phyloP scores from a whole-genome alignment of 2,113 vertebrate genomes.

The Catharus bicknelli region DNA sequence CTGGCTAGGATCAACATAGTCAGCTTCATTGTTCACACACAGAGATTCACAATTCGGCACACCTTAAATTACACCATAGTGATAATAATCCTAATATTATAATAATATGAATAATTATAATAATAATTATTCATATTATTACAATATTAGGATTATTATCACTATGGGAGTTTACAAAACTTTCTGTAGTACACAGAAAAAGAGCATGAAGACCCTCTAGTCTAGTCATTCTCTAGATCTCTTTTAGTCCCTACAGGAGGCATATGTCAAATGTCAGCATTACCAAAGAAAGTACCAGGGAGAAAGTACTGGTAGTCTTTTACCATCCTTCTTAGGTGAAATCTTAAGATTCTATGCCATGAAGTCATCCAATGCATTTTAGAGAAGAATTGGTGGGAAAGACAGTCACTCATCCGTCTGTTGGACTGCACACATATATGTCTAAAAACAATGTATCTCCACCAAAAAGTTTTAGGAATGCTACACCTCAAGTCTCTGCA shows the following conservation, averaged over 20 bases:
- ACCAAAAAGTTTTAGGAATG: neutral
- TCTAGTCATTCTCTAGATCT: neutral
- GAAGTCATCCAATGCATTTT: neutral
- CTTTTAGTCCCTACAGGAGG: neutral
- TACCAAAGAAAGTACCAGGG: neutral
- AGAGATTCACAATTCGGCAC: neutral
- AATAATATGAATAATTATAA: neutral
- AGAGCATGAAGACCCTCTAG: neutral
- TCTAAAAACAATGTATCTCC: neutral
- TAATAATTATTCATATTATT: neutral
- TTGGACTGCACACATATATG: neutral
- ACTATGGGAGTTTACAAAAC: neutral
- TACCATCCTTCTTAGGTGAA: neutral
- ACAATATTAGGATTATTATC: too few species aligned
- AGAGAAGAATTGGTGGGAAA: neutral
- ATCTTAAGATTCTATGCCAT: neutral
- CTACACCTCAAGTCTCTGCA: neutral
- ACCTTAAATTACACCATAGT: neutral
- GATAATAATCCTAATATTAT: neutral
- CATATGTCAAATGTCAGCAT: neutral
- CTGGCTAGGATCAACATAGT: neutral
- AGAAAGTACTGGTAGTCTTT: neutral
- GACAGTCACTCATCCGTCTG: rapidly evolving
- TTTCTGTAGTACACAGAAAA: neutral
- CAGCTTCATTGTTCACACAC: rapidly evolving